Evolutionary conservation across 64 coral and sea anemone species (phyloP).

Genomic region (Actinia tenebrosa): DNA sequence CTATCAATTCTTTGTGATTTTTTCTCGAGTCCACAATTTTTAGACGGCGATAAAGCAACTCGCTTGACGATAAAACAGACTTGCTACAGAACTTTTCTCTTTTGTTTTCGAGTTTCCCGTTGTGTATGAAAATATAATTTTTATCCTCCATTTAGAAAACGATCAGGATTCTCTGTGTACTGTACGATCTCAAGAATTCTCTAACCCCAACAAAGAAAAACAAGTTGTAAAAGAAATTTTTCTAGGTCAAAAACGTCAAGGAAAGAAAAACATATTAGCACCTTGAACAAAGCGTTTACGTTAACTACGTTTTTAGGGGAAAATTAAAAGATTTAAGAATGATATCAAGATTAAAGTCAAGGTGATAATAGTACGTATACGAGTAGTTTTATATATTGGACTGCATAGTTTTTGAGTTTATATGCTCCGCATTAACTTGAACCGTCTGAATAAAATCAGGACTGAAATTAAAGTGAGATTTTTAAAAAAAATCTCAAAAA

Average conservation of each 20-base stretch:
- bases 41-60: not conserved
- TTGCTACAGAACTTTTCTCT: not conserved
- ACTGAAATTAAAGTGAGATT: too few species aligned
- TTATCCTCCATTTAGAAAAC: not conserved
- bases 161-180: not conserved
- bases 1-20: constrained; percentile 17
- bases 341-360: too few species aligned
- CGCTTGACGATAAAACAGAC: not conserved
- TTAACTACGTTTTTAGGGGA: too few species aligned
- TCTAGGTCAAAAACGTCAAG: not conserved
- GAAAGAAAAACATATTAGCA: not conserved
- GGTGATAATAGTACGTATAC: not conserved
- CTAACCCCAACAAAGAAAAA: not conserved
- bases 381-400: not conserved
- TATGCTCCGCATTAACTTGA: not conserved
- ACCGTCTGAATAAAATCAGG: not conserved
- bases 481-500: too few species aligned
- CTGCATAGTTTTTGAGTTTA: not conserved
- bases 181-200: not conserved
- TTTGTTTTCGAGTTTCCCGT: not conserved
- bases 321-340: too few species aligned
- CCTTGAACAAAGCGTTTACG: too few species aligned
- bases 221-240: not conserved
- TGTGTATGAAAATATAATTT: constrained; percentile 24
- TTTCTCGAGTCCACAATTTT: not conserved